These are phyloP conservation scores for Pyrocephalus nanus DNA, from an alignment of 2,797 vertebrate species.

Conservation along the genomic window DNA sequence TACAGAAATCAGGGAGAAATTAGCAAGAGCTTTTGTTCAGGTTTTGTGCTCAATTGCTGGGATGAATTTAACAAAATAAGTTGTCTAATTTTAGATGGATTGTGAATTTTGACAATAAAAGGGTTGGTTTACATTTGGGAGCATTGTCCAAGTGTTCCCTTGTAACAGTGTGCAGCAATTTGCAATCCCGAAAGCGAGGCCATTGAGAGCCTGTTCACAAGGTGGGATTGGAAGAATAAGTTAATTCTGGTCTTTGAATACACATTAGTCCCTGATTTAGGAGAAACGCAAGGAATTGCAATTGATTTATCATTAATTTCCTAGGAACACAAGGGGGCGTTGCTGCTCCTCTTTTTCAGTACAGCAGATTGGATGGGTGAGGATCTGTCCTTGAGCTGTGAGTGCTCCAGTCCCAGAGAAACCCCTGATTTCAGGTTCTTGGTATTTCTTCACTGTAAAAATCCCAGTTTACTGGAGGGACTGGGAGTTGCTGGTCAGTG, in stretches of 20 bases:
- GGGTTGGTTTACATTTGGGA: background rate
- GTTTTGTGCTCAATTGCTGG: background rate
- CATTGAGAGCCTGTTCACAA: accelerated
- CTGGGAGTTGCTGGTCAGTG: background rate
- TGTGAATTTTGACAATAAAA: background rate
- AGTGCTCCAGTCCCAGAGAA: background rate
- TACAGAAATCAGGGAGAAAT: background rate
- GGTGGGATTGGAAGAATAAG: background rate
- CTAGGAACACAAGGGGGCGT: slow-evolving; percentile 62
- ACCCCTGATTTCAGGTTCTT: accelerated
- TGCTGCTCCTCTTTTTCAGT: background rate
- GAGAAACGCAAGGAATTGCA: accelerated
- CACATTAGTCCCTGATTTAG: background rate
- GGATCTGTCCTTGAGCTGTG: background rate
- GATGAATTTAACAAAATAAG: background rate
- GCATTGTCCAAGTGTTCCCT: accelerated
- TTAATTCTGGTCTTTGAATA: background rate
- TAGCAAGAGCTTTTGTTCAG: background rate
- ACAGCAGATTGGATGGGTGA: accelerated
- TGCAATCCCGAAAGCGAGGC: background rate
- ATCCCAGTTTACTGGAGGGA: background rate
- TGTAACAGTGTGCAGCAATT: background rate
- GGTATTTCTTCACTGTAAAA: background rate
- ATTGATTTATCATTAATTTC: background rate
- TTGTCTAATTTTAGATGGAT: background rate